Conservation (phyloP, 1,140 invertebrate genomes). For the Grapholita molesta region DNA sequence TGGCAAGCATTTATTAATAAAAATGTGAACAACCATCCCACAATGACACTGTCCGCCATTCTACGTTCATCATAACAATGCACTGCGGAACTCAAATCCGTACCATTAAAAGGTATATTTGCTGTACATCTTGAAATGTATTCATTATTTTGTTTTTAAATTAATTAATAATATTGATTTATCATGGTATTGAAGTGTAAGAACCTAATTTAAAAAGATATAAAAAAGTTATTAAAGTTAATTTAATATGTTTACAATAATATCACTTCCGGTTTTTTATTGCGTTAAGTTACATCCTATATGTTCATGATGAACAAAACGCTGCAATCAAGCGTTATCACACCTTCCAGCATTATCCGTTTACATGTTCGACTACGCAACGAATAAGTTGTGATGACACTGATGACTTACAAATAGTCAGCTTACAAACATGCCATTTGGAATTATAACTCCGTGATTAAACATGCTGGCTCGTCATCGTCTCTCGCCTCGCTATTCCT, state of each 20-base stretch:
- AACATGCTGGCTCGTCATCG: too few relatives aligned
- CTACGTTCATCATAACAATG: slow-evolving; percentile 76
- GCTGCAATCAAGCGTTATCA: background rate
- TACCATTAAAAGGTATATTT: background rate
- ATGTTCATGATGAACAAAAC: background rate
- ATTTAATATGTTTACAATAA: background rate
- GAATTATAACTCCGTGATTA: too few relatives aligned
- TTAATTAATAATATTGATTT: too few relatives aligned
- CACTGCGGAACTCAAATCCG: slow-evolving; percentile 33
- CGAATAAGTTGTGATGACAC: too few relatives aligned
- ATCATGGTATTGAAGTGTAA: too few relatives aligned
- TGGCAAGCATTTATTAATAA: slow-evolving; percentile 68
- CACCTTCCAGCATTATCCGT: background rate
- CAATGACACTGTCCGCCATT: slow-evolving; percentile 76
- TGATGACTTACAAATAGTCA: too few relatives aligned
- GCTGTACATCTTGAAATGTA: too few relatives aligned
- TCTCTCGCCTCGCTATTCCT: too few relatives aligned
- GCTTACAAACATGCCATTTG: too few relatives aligned
- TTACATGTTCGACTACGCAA: too few relatives aligned
- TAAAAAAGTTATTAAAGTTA: background rate
- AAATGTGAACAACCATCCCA: slow-evolving; percentile 73
- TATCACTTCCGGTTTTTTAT: background rate
- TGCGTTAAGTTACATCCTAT: background rate
- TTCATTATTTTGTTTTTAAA: too few relatives aligned
- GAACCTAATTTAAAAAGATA: background rate